Conservation (phyloP, 1,140 invertebrate genomes). For the Neodiprion virginianus region DNA sequence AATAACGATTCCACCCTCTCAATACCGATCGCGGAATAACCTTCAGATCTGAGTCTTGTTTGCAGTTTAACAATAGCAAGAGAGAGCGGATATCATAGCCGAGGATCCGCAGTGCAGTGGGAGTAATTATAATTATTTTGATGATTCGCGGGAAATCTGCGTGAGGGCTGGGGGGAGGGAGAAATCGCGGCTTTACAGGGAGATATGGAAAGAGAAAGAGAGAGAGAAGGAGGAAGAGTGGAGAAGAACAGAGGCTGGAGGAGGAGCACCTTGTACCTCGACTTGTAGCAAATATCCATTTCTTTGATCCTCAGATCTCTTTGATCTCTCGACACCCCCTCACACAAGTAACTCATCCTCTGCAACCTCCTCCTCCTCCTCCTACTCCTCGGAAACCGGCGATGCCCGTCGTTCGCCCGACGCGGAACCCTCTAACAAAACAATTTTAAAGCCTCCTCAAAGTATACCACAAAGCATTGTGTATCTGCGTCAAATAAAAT, state of each 20-base stretch:
- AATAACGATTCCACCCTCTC: no score
- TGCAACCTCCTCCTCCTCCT: neutral
- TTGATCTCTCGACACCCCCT: slow-evolving; percentile 29
- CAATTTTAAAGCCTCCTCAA: slow-evolving; percentile 27
- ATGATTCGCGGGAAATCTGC: no score
- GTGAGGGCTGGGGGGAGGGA: no score
- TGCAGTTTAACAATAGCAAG: no score
- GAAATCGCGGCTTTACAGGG: neutral
- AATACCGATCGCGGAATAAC: no score
- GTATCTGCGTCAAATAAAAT: slow-evolving; percentile 28
- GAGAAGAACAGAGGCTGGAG: slow-evolving; percentile 3
- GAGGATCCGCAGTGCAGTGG: no score
- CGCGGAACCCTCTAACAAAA: slow-evolving; percentile 25
- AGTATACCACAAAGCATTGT: slow-evolving; percentile 27
- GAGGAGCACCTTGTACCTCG: slow-evolving; percentile 14
- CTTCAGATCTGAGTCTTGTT: no score
- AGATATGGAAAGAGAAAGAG: no score
- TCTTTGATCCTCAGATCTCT: slow-evolving; percentile 28
- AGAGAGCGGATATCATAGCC: no score
- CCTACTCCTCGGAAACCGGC: neutral
- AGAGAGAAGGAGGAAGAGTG: neutral
- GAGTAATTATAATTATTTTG: no score
- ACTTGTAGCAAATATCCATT: slow-evolving; percentile 31
- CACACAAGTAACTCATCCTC: slow-evolving; percentile 25
- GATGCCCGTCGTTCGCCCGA: neutral